Evolutionary conservation across 2,888 invertebrate genomes (phyloP).

Genomic region (Orthonychiurus folsomi): DNA sequence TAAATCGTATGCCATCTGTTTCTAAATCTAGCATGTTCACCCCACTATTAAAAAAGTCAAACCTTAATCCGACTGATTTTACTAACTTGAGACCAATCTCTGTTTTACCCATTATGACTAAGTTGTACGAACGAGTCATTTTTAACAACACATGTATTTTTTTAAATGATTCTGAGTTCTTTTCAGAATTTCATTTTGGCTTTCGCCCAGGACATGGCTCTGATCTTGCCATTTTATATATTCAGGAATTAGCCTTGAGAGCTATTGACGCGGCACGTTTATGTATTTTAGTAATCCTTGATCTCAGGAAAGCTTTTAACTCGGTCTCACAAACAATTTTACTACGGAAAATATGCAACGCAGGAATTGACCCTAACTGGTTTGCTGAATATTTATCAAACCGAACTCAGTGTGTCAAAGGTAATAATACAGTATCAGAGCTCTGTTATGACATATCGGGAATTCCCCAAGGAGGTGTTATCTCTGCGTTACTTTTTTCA

Average conservation of each 20-base stretch:
- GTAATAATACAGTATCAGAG: neutral
- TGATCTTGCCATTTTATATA: no score
- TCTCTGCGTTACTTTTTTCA: neutral
- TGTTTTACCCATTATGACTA: no score
- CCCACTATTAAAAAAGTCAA: no score
- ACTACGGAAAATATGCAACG: neutral
- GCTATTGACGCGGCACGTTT: neutral
- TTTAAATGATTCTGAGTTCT: no score
- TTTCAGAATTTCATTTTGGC: no score
- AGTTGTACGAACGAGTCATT: no score
- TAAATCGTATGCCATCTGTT: no score
- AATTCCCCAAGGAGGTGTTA: neutral
- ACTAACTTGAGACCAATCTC: no score
- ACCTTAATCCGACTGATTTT: no score
- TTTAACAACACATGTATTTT: no score
- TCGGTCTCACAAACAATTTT: neutral
- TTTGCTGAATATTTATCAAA: conserved; percentile 1
- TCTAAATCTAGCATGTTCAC: no score
- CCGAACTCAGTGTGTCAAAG: neutral
- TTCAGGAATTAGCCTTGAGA: neutral
- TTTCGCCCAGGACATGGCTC: no score
- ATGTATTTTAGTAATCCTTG: neutral
- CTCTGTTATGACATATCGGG: neutral
- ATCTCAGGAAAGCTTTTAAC: neutral
- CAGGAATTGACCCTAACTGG: neutral